Conservation (phyloP, 2,113 vertebrate species). For the Ptilorrhoa leucosticta region DNA sequence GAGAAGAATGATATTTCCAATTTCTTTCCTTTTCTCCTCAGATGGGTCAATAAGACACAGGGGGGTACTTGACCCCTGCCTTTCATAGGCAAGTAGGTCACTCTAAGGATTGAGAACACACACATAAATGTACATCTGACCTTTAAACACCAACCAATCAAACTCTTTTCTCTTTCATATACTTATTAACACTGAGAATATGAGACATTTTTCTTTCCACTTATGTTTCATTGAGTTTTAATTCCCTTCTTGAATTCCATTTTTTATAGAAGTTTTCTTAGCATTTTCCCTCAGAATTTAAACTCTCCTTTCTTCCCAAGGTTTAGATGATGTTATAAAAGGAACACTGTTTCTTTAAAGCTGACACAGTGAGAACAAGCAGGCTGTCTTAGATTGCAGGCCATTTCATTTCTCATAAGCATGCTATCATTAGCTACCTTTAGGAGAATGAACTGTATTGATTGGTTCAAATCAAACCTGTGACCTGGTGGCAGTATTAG, state of each 20-base stretch:
- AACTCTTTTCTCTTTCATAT: not conserved
- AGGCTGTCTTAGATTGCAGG: constrained; percentile 46
- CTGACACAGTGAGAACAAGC: constrained; percentile 39
- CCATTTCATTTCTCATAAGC: constrained; percentile 67
- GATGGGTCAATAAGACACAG: not conserved
- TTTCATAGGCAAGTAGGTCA: not conserved
- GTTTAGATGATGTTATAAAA: not conserved
- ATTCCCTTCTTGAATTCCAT: not conserved
- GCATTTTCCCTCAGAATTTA: not conserved
- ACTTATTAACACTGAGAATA: not conserved
- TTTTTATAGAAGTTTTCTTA: not conserved
- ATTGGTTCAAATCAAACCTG: constrained; percentile 64
- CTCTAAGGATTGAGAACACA: not conserved
- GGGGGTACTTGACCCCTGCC: not conserved
- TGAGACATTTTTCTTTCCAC: not conserved
- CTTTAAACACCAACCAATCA: not conserved
- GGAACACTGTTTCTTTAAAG: constrained; percentile 41
- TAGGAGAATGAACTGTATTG: constrained; percentile 55
- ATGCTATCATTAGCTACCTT: constrained; percentile 58
- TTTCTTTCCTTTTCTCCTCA: not conserved
- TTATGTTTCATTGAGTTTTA: not conserved
- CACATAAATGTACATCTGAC: not conserved
- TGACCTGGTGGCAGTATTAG: constrained; percentile 56
- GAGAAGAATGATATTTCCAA: not conserved
- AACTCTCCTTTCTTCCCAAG: not conserved